A percentile compares a stretch with the other conserved stretches of the same genome.
phyloP scores from a whole-genome alignment of 2,888 invertebrate species.

The Hartigia nigra region DNA sequence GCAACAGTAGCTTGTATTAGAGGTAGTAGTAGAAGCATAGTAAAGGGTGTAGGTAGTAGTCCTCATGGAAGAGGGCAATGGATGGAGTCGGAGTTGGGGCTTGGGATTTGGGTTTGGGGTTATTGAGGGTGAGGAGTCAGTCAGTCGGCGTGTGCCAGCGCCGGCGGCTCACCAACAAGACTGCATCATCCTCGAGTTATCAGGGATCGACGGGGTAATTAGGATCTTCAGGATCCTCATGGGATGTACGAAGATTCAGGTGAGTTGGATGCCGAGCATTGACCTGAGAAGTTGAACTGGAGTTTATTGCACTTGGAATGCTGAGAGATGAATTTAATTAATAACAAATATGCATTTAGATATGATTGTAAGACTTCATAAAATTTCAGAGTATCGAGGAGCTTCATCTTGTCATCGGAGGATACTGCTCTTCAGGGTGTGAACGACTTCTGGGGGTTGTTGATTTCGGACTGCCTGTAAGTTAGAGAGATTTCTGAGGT shows the following conservation, averaged over 20 bases:
- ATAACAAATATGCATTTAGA: background rate
- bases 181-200: background rate
- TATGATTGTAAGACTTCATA: background rate
- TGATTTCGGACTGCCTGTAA: background rate
- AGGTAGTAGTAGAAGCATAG: conserved; percentile 34
- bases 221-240: conserved; percentile 1
- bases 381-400: background rate
- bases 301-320: background rate
- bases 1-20: conserved; percentile 17
- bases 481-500: background rate
- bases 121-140: conserved; percentile 33
- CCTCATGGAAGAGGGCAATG: conserved; percentile 50
- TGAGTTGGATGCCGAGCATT: background rate
- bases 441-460: background rate
- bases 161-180: conserved; percentile 36
- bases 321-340: background rate
- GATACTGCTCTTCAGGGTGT: background rate
- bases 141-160: conserved; percentile 58
- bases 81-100: conserved; percentile 16
- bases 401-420: background rate
- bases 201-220: background rate
- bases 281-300: background rate
- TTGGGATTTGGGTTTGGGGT: conserved; percentile 4
- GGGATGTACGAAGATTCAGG: background rate
- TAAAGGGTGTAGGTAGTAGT: conserved; percentile 12